A percentile compares a stretch with the other conserved stretches of the same genome.
These are phyloP conservation scores for Ridgeia piscesae DNA, from an alignment of 1,140 invertebrate genomes.

Conservation along the genomic window DNA sequence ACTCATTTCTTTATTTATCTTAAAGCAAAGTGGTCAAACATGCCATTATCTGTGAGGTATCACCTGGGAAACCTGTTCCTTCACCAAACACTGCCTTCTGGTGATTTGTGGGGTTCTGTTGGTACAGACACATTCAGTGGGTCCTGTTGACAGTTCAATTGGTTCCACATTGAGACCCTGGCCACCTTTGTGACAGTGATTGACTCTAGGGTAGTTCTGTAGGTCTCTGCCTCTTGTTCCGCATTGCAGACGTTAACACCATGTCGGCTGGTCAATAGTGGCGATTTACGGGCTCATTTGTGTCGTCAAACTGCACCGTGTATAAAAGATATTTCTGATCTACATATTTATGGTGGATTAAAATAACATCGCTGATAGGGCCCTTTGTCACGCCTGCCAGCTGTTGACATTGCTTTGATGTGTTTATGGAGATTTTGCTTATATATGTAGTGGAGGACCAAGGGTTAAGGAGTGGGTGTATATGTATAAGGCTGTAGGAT, in stretches of 20 bases:
- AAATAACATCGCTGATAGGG: neutral
- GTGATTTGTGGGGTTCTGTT: neutral
- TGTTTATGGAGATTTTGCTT: neutral
- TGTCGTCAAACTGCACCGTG: neutral
- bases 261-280: neutral
- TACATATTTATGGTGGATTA: neutral
- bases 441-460: neutral
- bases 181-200: neutral
- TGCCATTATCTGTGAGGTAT: neutral
- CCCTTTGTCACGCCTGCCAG: neutral
- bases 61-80: neutral
- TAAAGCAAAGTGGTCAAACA: neutral
- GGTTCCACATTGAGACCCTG: neutral
- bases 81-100: neutral
- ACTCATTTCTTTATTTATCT: neutral
- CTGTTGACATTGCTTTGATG: neutral
- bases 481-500: no score
- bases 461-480: no score
- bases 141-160: neutral
- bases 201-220: neutral
- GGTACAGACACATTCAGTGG: neutral
- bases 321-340: neutral
- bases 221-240: neutral
- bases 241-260: neutral
- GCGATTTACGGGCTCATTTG: neutral